phyloP scores from a whole-genome alignment of 2,113 vertebrate species.

The Hoplias malabaricus region DNA sequence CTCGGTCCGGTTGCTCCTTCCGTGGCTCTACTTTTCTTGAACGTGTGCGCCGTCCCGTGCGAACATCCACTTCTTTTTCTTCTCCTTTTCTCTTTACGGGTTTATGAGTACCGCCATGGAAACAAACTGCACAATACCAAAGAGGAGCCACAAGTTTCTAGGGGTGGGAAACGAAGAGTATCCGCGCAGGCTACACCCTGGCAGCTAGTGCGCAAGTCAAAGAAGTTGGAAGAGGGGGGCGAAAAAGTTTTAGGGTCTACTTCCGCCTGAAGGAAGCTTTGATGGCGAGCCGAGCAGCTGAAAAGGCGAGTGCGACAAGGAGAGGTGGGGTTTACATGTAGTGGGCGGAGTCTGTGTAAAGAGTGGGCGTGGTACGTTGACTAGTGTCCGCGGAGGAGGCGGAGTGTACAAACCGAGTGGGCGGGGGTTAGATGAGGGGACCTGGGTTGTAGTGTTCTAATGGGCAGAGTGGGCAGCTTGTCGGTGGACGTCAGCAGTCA shows the following conservation, averaged over 20 bases:
- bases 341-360: not conserved
- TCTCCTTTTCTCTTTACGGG: slow-evolving; percentile 50
- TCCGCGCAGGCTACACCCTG: slow-evolving; percentile 70
- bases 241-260: slow-evolving; percentile 54
- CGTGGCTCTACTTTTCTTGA: not conserved
- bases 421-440: too few species aligned
- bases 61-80: slow-evolving; percentile 36
- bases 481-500: not conserved
- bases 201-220: slow-evolving; percentile 67
- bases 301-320: slow-evolving; percentile 27
- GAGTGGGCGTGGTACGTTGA: slow-evolving; percentile 6
- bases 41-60: slow-evolving; percentile 16
- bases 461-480: slow-evolving; percentile 13
- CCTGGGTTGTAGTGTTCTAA: too few species aligned
- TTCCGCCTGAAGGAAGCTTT: slow-evolving; percentile 61
- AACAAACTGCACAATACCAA: not conserved
- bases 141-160: slow-evolving; percentile 46
- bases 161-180: slow-evolving; percentile 57
- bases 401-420: too few species aligned
- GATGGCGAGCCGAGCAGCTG: slow-evolving; percentile 46
- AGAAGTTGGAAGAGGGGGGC: slow-evolving; percentile 38
- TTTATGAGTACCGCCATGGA: slow-evolving; percentile 69
- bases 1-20: slow-evolving; percentile 6
- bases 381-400: too few species aligned
- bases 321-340: not conserved